Evolutionary conservation across 2,888 invertebrate species (phyloP), one percentile per base, ranked within the genome.

Genomic region (Chouioia cunea): DNA sequence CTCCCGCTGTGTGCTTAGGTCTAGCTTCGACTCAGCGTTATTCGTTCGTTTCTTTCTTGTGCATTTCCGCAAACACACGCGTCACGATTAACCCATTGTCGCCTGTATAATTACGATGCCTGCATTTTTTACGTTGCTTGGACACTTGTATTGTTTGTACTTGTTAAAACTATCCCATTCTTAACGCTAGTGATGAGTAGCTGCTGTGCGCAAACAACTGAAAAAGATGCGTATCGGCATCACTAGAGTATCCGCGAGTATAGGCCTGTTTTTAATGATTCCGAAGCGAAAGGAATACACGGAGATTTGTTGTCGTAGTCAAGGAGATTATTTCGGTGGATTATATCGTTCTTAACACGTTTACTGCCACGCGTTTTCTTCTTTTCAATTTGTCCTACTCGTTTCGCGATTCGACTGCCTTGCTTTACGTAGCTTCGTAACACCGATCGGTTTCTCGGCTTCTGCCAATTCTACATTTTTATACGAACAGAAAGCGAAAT

Each of bases 271-370:
- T 36, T 36, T 36, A 36, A 36, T 36, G 36, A 36, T 36, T 36
- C 6, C 36, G 36, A 12, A 36, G 36, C 36, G 6, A 36, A 36
- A 36, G 36, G 10, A 36, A 52, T 58, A 27, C 22, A 54, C 44
- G 23, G 16, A 62, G 44, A 62, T 65, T 57, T 20, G 54, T 66
- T 70, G 63, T 20, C 62, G 22, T 58, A 62, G 54, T 58, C 56
- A 63, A 65, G 60, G 63, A 48, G 47, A 71, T 62, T 56, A 65
- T 66, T 64, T 66, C 48, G 14, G 48, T 70, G 58, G 56, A 70
- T 69, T 52, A 54, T 66, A 66, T 69, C 52, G 48, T 70, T 73
- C 22, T 70, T 27, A n/a, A n/a, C n/a, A n/a, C n/a, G n/a, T n/a
- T n/a, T n/a, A n/a, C n/a, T n/a, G n/a, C n/a, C n/a, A n/a, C n/a